A percentile compares a stretch with the other conserved stretches of the same genome.
These are phyloP conservation scores for Ginglymostoma cirratum DNA, from an alignment of 2,113 vertebrate genomes.

Conservation along the genomic window DNA sequence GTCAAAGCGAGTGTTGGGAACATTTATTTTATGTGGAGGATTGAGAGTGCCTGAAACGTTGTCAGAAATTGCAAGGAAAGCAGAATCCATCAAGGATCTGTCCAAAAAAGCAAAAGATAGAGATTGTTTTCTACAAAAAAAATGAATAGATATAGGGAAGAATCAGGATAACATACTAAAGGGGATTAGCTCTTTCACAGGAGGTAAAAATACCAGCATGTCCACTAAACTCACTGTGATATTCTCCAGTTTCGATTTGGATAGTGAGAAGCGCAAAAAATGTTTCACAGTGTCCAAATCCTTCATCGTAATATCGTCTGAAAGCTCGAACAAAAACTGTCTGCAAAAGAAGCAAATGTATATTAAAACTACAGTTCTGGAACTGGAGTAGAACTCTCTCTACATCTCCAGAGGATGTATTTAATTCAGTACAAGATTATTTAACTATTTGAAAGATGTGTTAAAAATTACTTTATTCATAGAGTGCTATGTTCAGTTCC, in stretches of 20 bases:
- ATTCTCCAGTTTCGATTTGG: conserved; percentile 41
- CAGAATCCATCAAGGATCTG: neutral
- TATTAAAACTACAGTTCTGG: neutral
- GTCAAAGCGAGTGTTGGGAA: neutral
- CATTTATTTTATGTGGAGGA: neutral
- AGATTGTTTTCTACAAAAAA: neutral
- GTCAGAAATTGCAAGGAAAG: no score
- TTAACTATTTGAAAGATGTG: neutral
- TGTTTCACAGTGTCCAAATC: conserved; percentile 46
- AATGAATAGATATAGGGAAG: neutral
- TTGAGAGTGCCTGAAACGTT: neutral
- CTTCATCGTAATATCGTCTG: conserved; percentile 47
- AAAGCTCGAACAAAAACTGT: conserved; percentile 57
- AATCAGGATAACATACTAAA: neutral
- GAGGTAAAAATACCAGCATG: neutral
- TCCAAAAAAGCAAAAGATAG: neutral
- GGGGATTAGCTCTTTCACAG: neutral
- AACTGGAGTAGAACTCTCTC: neutral
- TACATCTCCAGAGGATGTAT: neutral
- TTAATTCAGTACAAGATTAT: neutral
- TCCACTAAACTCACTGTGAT: conserved; percentile 45
- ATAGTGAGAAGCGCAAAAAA: conserved; percentile 41
- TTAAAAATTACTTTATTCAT: neutral
- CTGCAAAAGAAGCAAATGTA: conserved; percentile 41
- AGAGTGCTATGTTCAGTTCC: neutral